A percentile compares a stretch with the other conserved stretches of the same genome.
These are phyloP conservation scores for Ommatoiulus sabulosus DNA, from an alignment of 2,888 invertebrate genomes.

Conservation along the genomic window DNA sequence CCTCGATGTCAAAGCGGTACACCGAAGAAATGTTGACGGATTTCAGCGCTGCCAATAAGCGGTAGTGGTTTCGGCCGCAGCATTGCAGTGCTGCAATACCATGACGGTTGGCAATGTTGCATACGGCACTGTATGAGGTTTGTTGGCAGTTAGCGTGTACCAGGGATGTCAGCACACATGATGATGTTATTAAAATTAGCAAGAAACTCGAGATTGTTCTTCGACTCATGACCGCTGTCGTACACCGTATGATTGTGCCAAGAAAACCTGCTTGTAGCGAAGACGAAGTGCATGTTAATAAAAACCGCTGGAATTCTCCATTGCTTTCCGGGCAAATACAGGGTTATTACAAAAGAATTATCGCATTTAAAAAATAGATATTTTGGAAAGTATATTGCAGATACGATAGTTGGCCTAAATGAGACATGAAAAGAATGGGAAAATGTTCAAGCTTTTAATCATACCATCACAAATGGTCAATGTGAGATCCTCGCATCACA, in stretches of 20 bases:
- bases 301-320: not conserved
- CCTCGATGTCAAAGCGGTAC: constrained; percentile 59
- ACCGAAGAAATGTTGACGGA: constrained; percentile 47
- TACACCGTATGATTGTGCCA: not conserved
- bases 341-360: no score
- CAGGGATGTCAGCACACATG: not conserved
- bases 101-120: not conserved
- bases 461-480: no score
- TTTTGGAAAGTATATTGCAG: no score
- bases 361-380: no score
- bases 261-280: not conserved
- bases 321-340: no score
- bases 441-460: no score
- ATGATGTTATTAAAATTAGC: not conserved
- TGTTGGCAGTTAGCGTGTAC: not conserved
- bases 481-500: no score
- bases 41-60: constrained; percentile 55
- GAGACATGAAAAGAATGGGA: no score
- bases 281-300: not conserved
- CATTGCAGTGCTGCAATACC: constrained; percentile 48
- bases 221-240: not conserved
- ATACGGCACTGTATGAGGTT: not conserved
- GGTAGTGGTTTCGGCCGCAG: constrained; percentile 58
- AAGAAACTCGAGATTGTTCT: not conserved
- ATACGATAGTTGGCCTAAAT: no score